phyloP scores from a whole-genome alignment of 2,113 vertebrate species.

The Grammomys dolichurus region DNA sequence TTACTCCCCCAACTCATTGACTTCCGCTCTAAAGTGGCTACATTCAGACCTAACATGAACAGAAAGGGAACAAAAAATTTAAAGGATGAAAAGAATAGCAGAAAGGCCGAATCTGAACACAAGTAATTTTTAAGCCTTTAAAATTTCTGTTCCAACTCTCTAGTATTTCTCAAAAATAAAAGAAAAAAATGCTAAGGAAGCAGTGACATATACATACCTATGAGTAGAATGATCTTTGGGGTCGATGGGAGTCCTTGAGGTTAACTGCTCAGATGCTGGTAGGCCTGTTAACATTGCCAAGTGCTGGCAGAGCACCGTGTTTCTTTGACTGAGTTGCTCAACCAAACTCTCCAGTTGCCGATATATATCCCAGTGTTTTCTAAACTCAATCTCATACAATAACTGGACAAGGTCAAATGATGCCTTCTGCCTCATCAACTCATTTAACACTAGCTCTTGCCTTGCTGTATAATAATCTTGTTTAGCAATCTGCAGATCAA shows the following conservation, averaged over 20 bases:
- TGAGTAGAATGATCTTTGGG: slow-evolving; percentile 89
- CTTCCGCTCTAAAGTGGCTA: slow-evolving; percentile 34
- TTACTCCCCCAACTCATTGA: slow-evolving; percentile 1
- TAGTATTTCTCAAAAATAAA: slow-evolving; percentile 53
- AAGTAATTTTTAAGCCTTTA: neutral
- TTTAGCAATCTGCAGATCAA: slow-evolving; percentile 90
- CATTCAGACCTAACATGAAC: slow-evolving; percentile 30
- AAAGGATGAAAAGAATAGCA: neutral
- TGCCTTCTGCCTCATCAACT: slow-evolving; percentile 93
- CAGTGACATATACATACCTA: slow-evolving; percentile 88
- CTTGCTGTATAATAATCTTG: slow-evolving; percentile 89
- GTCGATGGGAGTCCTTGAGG: slow-evolving; percentile 87
- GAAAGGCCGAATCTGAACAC: neutral
- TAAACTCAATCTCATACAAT: slow-evolving; percentile 91
- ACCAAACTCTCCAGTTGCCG: slow-evolving; percentile 87
- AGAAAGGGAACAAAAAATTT: neutral
- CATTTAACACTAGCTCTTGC: slow-evolving; percentile 91
- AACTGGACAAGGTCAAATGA: slow-evolving; percentile 94
- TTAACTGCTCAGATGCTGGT: slow-evolving; percentile 81
- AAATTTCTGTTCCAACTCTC: slow-evolving; percentile 14
- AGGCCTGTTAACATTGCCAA: slow-evolving; percentile 87
- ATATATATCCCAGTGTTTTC: slow-evolving; percentile 84
- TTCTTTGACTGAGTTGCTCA: slow-evolving; percentile 85
- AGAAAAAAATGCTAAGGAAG: slow-evolving; percentile 30
- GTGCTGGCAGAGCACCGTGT: slow-evolving; percentile 78